Evolutionary conservation across 2,113 vertebrate species (phyloP).

Genomic region (Vulpes lagopus): DNA sequence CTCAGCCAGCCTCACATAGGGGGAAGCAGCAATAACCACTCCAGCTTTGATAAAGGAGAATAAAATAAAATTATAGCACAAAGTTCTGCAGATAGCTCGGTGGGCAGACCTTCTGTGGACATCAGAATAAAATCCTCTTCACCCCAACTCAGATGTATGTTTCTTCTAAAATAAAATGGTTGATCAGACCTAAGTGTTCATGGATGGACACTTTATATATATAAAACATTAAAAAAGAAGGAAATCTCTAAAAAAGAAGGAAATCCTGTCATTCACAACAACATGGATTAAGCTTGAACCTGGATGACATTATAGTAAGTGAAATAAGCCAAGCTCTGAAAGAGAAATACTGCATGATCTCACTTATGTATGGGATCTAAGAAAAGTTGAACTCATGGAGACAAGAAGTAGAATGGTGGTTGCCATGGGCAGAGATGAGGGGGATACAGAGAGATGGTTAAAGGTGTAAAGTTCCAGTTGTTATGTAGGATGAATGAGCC

Average conservation of each 20-base stretch:
- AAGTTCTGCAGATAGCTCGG: not conserved
- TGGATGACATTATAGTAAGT: not conserved
- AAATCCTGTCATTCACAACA: not conserved
- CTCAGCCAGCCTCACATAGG: fast-evolving
- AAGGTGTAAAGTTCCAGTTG: not conserved
- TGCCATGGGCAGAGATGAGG: not conserved
- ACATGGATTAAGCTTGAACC: not conserved
- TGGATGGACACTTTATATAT: not conserved
- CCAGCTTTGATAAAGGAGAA: not conserved
- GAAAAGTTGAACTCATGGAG: not conserved
- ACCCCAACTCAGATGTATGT: not conserved
- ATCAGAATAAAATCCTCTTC: not conserved
- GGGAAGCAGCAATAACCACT: not conserved
- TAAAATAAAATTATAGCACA: not conserved
- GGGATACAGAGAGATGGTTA: not conserved
- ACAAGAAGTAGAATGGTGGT: not conserved
- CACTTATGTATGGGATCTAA: not conserved
- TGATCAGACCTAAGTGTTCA: not conserved
- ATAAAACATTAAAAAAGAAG: not conserved
- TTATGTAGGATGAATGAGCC: not conserved
- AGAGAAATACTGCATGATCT: not conserved
- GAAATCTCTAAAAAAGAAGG: not conserved
- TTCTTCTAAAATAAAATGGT: conserved; percentile 2
- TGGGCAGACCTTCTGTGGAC: not conserved
- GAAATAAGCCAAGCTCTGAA: not conserved